These are phyloP conservation scores for Mya arenaria DNA, from an alignment of 1,140 invertebrate species.

Conservation along the genomic window DNA sequence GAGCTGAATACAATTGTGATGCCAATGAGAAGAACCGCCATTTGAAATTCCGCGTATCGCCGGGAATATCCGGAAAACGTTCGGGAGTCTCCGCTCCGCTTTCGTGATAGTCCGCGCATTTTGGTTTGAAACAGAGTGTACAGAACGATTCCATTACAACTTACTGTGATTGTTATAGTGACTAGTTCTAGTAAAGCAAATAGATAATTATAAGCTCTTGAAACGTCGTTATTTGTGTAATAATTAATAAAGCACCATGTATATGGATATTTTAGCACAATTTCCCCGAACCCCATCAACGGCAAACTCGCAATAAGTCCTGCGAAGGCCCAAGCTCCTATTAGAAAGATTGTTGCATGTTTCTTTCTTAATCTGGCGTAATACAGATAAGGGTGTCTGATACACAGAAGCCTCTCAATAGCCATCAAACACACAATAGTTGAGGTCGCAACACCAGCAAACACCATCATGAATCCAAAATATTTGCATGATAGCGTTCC, in stretches of 20 bases:
- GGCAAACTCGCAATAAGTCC: slow-evolving; percentile 77
- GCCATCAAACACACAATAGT: slow-evolving; percentile 80
- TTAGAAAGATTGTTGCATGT: slow-evolving; percentile 72
- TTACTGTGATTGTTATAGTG: slow-evolving; percentile 72
- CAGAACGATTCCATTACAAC: slow-evolving; percentile 77
- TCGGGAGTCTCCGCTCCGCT: slow-evolving; percentile 57
- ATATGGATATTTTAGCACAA: slow-evolving; percentile 75
- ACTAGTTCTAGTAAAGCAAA: slow-evolving; percentile 73
- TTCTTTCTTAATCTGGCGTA: slow-evolving; percentile 75
- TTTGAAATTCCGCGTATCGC: slow-evolving; percentile 80
- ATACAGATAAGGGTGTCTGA: slow-evolving; percentile 80
- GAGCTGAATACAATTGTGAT: slow-evolving; percentile 80
- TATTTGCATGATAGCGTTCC: slow-evolving; percentile 75
- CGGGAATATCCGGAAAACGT: slow-evolving; percentile 68
- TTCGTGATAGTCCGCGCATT: slow-evolving; percentile 62
- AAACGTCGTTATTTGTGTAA: slow-evolving; percentile 62
- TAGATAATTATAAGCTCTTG: slow-evolving; percentile 73
- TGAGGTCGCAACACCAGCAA: slow-evolving; percentile 79
- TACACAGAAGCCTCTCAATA: slow-evolving; percentile 79
- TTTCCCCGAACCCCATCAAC: slow-evolving; percentile 78
- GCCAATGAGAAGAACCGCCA: slow-evolving; percentile 80
- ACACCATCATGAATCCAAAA: slow-evolving; percentile 80
- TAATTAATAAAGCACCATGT: slow-evolving; percentile 82
- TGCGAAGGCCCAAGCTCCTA: slow-evolving; percentile 75
- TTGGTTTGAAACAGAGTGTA: slow-evolving; percentile 72